Evolutionary conservation across 2,888 invertebrate genomes (phyloP).

Genomic region (Mythimna loreyi): DNA sequence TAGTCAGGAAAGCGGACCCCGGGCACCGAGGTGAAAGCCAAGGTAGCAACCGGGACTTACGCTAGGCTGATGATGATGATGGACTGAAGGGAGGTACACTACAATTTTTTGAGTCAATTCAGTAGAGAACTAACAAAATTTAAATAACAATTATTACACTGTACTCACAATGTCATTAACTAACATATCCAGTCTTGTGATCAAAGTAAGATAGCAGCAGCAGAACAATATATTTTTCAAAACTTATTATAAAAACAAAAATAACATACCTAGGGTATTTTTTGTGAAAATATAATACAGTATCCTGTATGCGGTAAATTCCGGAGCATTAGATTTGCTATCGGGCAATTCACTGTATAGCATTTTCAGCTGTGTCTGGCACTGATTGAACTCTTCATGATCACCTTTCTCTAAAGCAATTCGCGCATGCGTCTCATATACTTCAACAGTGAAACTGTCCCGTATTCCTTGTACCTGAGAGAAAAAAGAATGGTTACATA

Average conservation of each 20-base stretch:
- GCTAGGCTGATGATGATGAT: too few species aligned
- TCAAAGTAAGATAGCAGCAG: background rate
- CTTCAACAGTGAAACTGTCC: slow-evolving; percentile 98
- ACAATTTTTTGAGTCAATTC: background rate
- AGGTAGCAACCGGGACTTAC: too few species aligned
- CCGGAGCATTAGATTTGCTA: slow-evolving; percentile 93
- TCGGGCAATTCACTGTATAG: slow-evolving; percentile 96
- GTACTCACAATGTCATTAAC: background rate
- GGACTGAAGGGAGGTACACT: background rate
- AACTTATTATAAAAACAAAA: slow-evolving; percentile 19
- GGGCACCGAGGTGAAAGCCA: too few species aligned
- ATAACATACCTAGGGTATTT: slow-evolving; percentile 96
- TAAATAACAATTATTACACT: background rate
- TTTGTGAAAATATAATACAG: slow-evolving; percentile 99
- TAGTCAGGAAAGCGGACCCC: too few species aligned
- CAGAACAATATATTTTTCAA: background rate
- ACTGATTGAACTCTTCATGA: slow-evolving; percentile 99
- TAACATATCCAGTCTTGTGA: background rate
- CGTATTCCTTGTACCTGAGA: slow-evolving; percentile 98
- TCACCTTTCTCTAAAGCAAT: slow-evolving; percentile 99
- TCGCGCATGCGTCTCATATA: slow-evolving; percentile 99
- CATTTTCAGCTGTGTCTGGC: slow-evolving; percentile 99
- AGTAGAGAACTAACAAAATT: background rate
- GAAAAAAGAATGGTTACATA: slow-evolving; percentile 31
- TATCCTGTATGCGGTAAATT: slow-evolving; percentile 99